Evolutionary conservation across 2,888 invertebrate species (phyloP).

Genomic region (Metellina segmentata): DNA sequence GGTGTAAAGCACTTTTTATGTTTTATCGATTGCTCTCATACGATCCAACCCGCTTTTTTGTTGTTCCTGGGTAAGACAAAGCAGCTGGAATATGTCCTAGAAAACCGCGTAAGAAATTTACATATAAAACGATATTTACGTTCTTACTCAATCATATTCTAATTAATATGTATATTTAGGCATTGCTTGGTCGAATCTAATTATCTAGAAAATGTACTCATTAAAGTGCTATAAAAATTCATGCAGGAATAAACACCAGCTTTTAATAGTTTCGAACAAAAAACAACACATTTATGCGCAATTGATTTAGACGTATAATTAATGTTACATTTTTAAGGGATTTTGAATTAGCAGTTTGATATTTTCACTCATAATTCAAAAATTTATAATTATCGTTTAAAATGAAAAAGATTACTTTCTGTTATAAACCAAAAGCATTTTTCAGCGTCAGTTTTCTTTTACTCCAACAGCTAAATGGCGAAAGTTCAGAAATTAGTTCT

Average conservation of each 20-base stretch:
- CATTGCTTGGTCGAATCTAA: background rate
- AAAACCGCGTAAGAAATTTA: background rate
- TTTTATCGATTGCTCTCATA: too few species aligned
- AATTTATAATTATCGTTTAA: background rate
- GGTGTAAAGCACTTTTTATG: too few species aligned
- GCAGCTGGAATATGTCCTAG: too few species aligned
- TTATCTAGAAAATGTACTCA: background rate
- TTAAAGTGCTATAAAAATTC: background rate
- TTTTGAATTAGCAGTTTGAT: background rate
- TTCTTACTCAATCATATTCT: background rate
- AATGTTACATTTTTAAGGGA: background rate
- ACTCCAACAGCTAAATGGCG: too few species aligned
- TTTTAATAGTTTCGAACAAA: background rate
- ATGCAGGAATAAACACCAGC: background rate
- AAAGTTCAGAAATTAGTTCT: too few species aligned
- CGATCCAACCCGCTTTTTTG: too few species aligned
- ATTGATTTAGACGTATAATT: background rate
- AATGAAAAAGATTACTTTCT: background rate
- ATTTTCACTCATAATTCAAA: background rate
- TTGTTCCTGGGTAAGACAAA: too few species aligned
- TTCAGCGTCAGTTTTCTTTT: too few species aligned
- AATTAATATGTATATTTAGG: background rate
- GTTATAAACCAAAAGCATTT: too few species aligned
- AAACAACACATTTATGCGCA: background rate
- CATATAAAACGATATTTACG: background rate